Evolutionary conservation across 2,797 vertebrate species (phyloP).

Genomic region (Acestrorhynchus altus): DNA sequence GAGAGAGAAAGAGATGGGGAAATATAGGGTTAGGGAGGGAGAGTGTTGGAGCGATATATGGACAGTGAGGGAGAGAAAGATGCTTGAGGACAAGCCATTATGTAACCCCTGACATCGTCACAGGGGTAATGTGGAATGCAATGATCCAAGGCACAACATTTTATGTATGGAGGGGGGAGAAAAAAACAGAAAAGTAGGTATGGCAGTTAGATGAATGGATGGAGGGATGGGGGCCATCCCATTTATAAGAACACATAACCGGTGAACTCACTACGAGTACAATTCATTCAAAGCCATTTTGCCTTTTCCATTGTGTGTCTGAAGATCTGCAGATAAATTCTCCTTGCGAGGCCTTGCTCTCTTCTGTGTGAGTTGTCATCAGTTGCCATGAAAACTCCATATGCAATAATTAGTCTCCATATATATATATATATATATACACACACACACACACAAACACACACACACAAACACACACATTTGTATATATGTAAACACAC

Average conservation of each 20-base stretch:
- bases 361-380: background rate
- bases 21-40: conserved; percentile 18
- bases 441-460: no score
- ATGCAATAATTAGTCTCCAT: no score
- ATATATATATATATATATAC: no score
- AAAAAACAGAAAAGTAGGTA: background rate
- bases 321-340: background rate
- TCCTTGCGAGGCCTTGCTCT: background rate
- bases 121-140: conserved; percentile 3
- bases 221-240: background rate
- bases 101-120: conserved; percentile 46
- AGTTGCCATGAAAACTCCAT: background rate
- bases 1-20: conserved; percentile 25
- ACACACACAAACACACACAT: no score
- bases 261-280: no score
- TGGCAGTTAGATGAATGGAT: background rate
- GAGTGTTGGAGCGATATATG: conserved; percentile 15
- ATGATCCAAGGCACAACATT: background rate
- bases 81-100: conserved; percentile 51
- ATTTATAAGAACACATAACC: background rate
- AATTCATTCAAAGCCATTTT: background rate
- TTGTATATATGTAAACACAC: no score
- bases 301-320: background rate
- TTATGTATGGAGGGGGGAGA: background rate
- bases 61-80: conserved; percentile 24